Percentiles rank a stretch among this genome's conserved stretches.
Evolutionary conservation across 2,113 vertebrate species (phyloP).

Genomic region (cat (Felis catus)): DNA sequence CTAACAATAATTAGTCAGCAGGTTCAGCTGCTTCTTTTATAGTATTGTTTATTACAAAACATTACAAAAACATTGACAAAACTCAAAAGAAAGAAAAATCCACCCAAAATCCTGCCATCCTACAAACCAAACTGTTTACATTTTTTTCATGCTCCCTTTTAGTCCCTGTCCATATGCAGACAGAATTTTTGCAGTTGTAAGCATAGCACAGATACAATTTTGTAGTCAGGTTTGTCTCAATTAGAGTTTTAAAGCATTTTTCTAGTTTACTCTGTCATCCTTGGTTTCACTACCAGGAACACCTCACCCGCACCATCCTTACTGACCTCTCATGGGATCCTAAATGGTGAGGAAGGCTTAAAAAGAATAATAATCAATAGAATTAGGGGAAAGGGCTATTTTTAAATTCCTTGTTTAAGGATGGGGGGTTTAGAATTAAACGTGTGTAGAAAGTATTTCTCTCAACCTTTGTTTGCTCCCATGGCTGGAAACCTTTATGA

Average conservation of each 20-base stretch:
- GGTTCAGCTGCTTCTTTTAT: constrained; percentile 68
- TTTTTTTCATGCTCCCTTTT: constrained; percentile 66
- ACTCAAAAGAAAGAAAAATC: constrained; percentile 70
- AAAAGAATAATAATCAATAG: not conserved
- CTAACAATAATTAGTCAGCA: constrained; percentile 77
- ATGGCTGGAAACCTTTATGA: constrained; percentile 38
- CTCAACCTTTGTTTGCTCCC: not conserved
- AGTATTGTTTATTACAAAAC: constrained; percentile 76
- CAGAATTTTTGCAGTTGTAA: constrained; percentile 63
- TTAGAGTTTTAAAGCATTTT: not conserved
- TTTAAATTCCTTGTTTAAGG: constrained; percentile 21
- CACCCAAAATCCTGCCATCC: constrained; percentile 74
- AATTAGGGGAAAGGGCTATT: not conserved
- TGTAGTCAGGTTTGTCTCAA: constrained; percentile 51
- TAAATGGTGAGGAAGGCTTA: not conserved
- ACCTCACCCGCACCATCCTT: not conserved
- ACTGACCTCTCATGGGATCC: not conserved
- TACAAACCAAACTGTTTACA: constrained; percentile 76
- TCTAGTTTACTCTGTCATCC: not conserved
- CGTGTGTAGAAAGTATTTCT: not conserved
- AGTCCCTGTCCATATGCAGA: constrained; percentile 74
- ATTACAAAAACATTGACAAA: constrained; percentile 76
- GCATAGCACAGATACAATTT: constrained; percentile 53
- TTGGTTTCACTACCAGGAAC: not conserved
- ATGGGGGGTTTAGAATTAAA: constrained; percentile 2